Evolutionary conservation across 2,113 vertebrate species (phyloP).

Genomic region (Platanista minor): DNA sequence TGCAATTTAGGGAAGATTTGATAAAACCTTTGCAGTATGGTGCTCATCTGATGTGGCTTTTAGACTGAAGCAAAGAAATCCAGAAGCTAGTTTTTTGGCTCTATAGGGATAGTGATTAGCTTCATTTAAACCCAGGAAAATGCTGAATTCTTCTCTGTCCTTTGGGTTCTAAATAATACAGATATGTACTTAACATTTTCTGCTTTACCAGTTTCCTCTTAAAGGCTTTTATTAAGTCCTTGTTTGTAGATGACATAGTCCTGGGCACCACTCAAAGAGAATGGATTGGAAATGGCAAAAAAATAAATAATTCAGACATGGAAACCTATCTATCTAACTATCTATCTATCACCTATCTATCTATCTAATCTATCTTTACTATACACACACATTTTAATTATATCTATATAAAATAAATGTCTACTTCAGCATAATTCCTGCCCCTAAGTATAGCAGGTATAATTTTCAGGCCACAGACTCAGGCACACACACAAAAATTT

Average conservation of each 20-base stretch:
- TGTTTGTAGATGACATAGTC: neutral
- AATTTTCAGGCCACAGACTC: neutral
- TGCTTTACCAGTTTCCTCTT: neutral
- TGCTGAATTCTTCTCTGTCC: neutral
- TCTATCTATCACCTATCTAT: neutral
- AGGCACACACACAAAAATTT: neutral
- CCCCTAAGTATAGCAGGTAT: neutral
- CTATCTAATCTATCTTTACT: neutral
- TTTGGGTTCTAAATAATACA: neutral
- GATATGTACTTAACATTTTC: neutral
- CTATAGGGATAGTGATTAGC: neutral
- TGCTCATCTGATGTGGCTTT: neutral
- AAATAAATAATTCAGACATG: neutral
- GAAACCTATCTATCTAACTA: neutral
- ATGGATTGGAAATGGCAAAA: neutral
- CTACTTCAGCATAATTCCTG: neutral
- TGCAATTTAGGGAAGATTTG: neutral
- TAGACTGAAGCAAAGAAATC: neutral
- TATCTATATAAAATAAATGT: neutral
- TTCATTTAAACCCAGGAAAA: neutral
- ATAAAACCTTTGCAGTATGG: neutral
- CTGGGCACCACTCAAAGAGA: neutral
- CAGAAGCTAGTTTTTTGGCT: neutral
- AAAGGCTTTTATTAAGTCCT: neutral
- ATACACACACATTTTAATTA: neutral